phyloP scores from a whole-genome alignment of 2,113 vertebrate species.

The Coptodon bakossiorum region DNA sequence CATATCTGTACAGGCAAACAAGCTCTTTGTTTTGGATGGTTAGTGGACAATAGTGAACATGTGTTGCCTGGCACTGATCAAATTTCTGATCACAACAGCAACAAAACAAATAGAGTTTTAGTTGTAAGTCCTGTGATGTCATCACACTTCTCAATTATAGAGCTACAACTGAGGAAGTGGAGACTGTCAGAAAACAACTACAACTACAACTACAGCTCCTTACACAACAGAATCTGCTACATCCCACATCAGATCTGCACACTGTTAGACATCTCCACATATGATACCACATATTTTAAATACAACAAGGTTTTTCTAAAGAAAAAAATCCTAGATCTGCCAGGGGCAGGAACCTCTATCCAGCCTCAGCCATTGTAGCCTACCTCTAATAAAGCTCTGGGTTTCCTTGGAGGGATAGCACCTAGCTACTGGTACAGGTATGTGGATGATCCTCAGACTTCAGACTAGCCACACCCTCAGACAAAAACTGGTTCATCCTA shows the following conservation, averaged over 20 bases:
- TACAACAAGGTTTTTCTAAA: not conserved
- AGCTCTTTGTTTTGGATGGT: slow-evolving; percentile 10
- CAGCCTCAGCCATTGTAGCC: not conserved
- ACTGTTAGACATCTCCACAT: not conserved
- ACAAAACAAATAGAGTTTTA: not conserved
- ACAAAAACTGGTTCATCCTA: not conserved
- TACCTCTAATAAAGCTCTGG: not conserved
- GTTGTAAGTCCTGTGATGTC: not conserved
- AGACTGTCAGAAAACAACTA: not conserved
- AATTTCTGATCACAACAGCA: not conserved
- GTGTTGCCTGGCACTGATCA: slow-evolving; percentile 34
- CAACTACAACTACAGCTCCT: not conserved
- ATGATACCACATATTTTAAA: not conserved
- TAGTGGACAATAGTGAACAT: not conserved
- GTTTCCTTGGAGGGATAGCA: not conserved
- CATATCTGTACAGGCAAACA: slow-evolving; percentile 25
- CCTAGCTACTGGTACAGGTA: not conserved
- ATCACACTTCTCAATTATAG: not conserved
- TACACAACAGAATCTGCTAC: not conserved
- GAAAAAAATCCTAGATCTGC: not conserved
- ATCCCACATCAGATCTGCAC: not conserved
- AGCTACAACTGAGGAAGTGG: not conserved
- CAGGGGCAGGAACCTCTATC: not conserved
- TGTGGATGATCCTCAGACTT: not conserved
- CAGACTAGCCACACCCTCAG: not conserved